Conservation (phyloP, 1,140 invertebrate species). For the Cydia amplana region DNA sequence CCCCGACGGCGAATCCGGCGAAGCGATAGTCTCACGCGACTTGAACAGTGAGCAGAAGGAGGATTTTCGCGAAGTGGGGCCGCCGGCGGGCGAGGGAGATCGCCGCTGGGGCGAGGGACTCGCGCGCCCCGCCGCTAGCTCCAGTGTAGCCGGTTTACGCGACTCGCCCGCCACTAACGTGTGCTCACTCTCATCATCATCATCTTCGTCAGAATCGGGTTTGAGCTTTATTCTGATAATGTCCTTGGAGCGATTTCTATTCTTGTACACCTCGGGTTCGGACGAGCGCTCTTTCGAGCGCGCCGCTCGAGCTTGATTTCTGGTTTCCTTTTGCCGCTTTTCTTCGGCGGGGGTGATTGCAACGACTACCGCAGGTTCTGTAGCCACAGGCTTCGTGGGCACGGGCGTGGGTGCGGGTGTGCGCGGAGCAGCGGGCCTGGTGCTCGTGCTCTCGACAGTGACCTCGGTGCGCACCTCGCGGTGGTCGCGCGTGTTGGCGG, state of each 20-base stretch:
- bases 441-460: conserved; percentile 56
- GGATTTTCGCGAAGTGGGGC: conserved; percentile 85
- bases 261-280: conserved; percentile 59
- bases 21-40: conserved; percentile 81
- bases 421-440: conserved; percentile 40
- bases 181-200: conserved; percentile 55
- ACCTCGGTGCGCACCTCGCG: conserved; percentile 67
- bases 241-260: conserved; percentile 59
- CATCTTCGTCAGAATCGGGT: conserved; percentile 82
- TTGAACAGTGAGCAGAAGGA: conserved; percentile 90
- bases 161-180: conserved; percentile 46
- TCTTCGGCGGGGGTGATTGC: conserved; percentile 53
- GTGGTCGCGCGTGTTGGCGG: conserved; percentile 73
- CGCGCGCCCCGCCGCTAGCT: conserved; percentile 56
- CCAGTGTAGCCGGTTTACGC: conserved; percentile 77
- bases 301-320: conserved; percentile 57
- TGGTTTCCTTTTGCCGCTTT: conserved; percentile 61
- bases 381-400: conserved; percentile 25
- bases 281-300: conserved; percentile 52
- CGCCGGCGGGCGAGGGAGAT: conserved; percentile 75
- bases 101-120: conserved; percentile 45
- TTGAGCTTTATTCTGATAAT: conserved; percentile 84
- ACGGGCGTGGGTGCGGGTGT: conserved; percentile 36
- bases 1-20: conserved; percentile 83
- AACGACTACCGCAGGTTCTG: conserved; percentile 32